phyloP scores from a whole-genome alignment of 2,888 invertebrate genomes.

The Graphium colonna region DNA sequence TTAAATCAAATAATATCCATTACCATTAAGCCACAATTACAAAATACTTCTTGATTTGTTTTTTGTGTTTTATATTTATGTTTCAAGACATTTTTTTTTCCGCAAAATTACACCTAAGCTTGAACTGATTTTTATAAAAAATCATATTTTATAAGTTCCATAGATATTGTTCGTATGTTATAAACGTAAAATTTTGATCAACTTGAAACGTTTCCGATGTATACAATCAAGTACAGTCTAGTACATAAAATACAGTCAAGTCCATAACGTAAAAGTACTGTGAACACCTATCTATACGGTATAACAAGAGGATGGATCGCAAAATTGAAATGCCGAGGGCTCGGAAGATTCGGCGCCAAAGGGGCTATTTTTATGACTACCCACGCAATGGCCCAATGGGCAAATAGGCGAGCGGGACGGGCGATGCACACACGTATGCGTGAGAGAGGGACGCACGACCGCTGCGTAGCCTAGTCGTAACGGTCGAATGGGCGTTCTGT shows the following conservation, averaged over 20 bases:
- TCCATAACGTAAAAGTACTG: constrained; percentile 30
- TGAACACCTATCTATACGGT: constrained; percentile 40
- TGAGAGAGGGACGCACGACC: constrained; percentile 66
- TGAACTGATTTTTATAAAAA: too few species aligned
- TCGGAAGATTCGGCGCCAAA: constrained; percentile 77
- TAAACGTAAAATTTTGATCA: too few species aligned
- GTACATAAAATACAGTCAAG: too few species aligned
- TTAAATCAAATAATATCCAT: too few species aligned
- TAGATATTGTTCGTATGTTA: too few species aligned
- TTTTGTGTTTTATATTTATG: too few species aligned
- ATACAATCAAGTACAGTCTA: too few species aligned
- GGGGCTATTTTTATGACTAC: constrained; percentile 80
- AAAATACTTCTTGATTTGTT: too few species aligned
- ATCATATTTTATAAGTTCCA: too few species aligned
- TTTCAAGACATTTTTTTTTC: too few species aligned
- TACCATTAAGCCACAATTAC: too few species aligned
- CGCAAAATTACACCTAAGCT: too few species aligned
- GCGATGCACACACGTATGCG: constrained; percentile 63
- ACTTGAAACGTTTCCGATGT: not conserved
- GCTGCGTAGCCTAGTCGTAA: constrained; percentile 76
- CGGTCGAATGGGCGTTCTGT: constrained; percentile 81
- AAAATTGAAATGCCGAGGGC: constrained; percentile 70
- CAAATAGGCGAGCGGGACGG: constrained; percentile 68
- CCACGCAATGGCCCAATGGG: constrained; percentile 77
- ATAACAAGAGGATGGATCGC: constrained; percentile 67